Conservation (phyloP, 2,888 invertebrate genomes). For the Drosophila anomelani region DNA sequence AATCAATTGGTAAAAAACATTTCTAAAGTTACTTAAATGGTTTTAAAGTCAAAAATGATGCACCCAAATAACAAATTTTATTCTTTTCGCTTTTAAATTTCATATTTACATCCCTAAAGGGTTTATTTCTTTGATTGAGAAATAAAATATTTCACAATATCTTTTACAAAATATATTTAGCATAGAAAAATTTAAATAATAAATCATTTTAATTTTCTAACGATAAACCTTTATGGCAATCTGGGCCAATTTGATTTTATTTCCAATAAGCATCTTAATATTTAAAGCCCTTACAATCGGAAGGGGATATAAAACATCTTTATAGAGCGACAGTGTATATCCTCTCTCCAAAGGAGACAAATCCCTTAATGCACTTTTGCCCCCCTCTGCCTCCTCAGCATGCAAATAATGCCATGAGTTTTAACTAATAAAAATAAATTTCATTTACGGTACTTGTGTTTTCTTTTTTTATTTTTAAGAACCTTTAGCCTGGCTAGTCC, state of each 20-base stretch:
- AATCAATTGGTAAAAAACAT: too few species aligned
- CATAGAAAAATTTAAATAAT: background rate
- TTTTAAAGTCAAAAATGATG: too few species aligned
- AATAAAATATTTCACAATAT: too few species aligned
- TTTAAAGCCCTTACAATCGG: conserved; percentile 17
- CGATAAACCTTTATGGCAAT: background rate
- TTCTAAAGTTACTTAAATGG: too few species aligned
- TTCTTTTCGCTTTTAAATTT: too few species aligned
- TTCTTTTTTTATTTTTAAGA: conserved; percentile 41
- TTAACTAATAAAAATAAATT: conserved; percentile 72
- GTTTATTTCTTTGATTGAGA: too few species aligned
- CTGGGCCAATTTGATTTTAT: background rate
- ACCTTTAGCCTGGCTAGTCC: conserved; percentile 52
- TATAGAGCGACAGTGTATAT: background rate
- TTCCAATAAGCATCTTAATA: background rate
- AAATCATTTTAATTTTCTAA: background rate
- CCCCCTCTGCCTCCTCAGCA: conserved; percentile 5
- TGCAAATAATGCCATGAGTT: conserved; percentile 39
- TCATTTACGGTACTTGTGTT: conserved; percentile 56
- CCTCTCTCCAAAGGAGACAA: conserved; percentile 2
- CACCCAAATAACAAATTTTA: too few species aligned
- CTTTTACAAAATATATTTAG: too few species aligned
- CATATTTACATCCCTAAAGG: too few species aligned
- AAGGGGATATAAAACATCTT: conserved; percentile 1
- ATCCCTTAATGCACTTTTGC: conserved; percentile 29